A percentile compares a stretch with the other conserved stretches of the same genome.
Conservation (phyloP, 2,113 vertebrate species). For the Podarcis muralis region DNA sequence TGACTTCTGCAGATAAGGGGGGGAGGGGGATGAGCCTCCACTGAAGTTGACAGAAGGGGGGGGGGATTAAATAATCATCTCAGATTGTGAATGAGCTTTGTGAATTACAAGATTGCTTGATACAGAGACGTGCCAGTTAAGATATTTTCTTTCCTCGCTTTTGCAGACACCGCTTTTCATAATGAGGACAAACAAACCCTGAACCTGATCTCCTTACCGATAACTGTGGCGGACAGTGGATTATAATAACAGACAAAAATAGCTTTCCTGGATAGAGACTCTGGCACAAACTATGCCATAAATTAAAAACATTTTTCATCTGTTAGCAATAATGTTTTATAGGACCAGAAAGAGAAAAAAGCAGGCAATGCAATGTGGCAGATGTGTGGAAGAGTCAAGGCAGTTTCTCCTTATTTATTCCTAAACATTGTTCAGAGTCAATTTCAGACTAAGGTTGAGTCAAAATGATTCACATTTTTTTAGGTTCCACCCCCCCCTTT, state of each 20-base stretch:
- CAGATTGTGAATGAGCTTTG: constrained; percentile 41
- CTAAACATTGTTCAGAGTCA: neutral
- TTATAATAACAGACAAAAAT: constrained; percentile 18
- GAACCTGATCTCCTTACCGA: neutral
- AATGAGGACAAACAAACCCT: neutral
- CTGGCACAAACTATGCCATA: neutral
- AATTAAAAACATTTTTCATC: constrained; percentile 7
- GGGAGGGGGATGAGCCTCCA: constrained; percentile 24
- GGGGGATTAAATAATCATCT: constrained; percentile 51
- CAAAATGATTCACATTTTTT: neutral
- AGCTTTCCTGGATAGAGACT: neutral
- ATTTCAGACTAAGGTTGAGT: neutral
- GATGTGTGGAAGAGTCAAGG: neutral
- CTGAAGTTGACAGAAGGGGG: constrained; percentile 38
- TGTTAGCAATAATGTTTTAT: neutral
- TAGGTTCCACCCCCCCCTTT: neutral
- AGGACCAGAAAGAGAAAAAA: constrained; percentile 11
- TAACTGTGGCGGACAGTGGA: constrained; percentile 10
- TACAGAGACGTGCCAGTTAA: constrained; percentile 37
- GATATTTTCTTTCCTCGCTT: constrained; percentile 7
- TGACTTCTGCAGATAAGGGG: constrained; percentile 23
- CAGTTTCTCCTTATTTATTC: neutral
- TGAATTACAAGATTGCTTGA: constrained; percentile 41
- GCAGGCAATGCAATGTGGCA: neutral
- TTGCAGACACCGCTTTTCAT: neutral